These are phyloP conservation scores for Drosophila macrospina DNA, from an alignment of 2,888 invertebrate genomes.

Conservation along the genomic window DNA sequence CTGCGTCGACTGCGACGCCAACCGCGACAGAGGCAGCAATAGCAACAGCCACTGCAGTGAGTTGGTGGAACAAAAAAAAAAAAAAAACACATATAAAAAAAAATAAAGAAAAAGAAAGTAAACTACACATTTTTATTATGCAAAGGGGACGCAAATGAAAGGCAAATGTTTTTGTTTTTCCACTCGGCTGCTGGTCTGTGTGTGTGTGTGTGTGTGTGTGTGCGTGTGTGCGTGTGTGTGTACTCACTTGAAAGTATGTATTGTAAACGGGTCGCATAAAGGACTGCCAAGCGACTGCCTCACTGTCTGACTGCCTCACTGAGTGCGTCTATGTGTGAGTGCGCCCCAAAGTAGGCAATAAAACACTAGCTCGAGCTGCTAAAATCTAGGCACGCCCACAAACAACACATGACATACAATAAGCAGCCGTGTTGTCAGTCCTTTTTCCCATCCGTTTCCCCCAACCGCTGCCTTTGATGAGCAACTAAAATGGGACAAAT, in stretches of 20 bases:
- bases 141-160: slow-evolving; percentile 80
- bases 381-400: slow-evolving; percentile 71
- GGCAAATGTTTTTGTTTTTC: slow-evolving; percentile 78
- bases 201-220: slow-evolving; percentile 26
- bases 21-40: slow-evolving; percentile 5
- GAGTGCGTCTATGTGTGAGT: slow-evolving; percentile 25
- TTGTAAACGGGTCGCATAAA: slow-evolving; percentile 71
- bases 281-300: slow-evolving; percentile 54
- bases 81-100: too few relatives aligned
- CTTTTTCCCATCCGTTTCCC: slow-evolving; percentile 21
- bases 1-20: slow-evolving; percentile 15
- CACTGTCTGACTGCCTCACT: slow-evolving; percentile 30
- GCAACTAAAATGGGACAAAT: slow-evolving; percentile 74
- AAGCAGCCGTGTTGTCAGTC: slow-evolving; percentile 52
- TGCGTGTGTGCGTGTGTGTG: slow-evolving; percentile 47
- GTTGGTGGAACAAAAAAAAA: slow-evolving; percentile 35
- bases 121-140: slow-evolving; percentile 81
- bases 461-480: slow-evolving; percentile 46
- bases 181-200: slow-evolving; percentile 48
- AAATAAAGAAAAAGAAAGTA: slow-evolving; percentile 63
- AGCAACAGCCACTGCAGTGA: slow-evolving; percentile 16
- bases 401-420: slow-evolving; percentile 61
- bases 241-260: slow-evolving; percentile 74
- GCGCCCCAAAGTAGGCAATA: slow-evolving; percentile 72
- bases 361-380: slow-evolving; percentile 68